These are phyloP conservation scores for Anoncus sp. DNA, from an alignment of 2,888 invertebrate genomes.

Conservation along the genomic window DNA sequence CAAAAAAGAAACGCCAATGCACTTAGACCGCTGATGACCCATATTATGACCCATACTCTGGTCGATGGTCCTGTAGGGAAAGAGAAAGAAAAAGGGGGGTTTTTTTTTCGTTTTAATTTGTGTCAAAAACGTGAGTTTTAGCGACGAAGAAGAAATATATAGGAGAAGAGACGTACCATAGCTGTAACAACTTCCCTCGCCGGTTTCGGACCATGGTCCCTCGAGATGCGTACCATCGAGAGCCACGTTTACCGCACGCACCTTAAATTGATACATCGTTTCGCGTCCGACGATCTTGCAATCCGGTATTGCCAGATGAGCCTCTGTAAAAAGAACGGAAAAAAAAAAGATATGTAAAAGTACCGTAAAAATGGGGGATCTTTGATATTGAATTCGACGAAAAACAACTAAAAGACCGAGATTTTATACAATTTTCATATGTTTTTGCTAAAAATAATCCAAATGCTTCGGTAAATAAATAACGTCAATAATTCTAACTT, in stretches of 20 bases:
- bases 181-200: conserved; percentile 81
- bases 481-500: no score
- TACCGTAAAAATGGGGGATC: no score
- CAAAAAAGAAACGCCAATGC: conserved; percentile 72
- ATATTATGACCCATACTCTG: conserved; percentile 74
- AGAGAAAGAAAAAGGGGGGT: not conserved
- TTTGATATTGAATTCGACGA: no score
- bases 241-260: conserved; percentile 82
- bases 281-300: conserved; percentile 78
- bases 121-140: no score
- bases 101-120: not conserved
- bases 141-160: not conserved
- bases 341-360: not conserved
- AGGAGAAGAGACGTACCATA: conserved; percentile 73
- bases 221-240: conserved; percentile 72
- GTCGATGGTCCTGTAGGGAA: conserved; percentile 75
- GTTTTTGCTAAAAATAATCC: no score
- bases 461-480: no score
- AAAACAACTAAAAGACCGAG: no score
- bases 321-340: conserved; percentile 69
- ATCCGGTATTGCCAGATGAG: conserved; percentile 79
- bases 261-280: conserved; percentile 77
- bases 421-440: no score
- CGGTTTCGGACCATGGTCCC: conserved; percentile 83
- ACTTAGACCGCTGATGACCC: conserved; percentile 75